Evolutionary conservation across 1,140 invertebrate genomes (phyloP).

Genomic region (Cyphomyrmex costatus): DNA sequence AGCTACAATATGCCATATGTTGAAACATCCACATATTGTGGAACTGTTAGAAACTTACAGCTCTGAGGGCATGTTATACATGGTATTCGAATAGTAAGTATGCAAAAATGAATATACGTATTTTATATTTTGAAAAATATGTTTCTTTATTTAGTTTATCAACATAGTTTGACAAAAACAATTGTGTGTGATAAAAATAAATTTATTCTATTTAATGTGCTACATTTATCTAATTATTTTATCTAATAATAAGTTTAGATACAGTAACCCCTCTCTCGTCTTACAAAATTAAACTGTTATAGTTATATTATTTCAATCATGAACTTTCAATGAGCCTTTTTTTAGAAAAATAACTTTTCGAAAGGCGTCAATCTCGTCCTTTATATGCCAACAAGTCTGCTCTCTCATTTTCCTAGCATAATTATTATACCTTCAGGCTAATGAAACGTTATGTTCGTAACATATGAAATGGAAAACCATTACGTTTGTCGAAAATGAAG

Average conservation of each 20-base stretch:
- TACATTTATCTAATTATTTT: background rate
- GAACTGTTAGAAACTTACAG: slow-evolving; percentile 99
- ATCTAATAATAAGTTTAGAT: background rate
- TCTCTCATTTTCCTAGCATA: slow-evolving; percentile 9
- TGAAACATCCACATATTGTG: slow-evolving; percentile 99
- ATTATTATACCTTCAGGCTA: slow-evolving; percentile 35
- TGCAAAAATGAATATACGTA: slow-evolving; percentile 40
- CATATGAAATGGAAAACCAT: background rate
- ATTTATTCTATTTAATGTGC: background rate
- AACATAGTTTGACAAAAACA: background rate
- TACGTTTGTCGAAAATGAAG: slow-evolving; percentile 35
- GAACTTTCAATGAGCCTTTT: slow-evolving; percentile 25
- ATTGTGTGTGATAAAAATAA: background rate
- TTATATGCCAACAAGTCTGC: slow-evolving; percentile 40
- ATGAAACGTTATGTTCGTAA: background rate
- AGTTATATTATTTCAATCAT: slow-evolving; percentile 27
- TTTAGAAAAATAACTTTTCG: slow-evolving; percentile 36
- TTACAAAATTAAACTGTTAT: slow-evolving; percentile 21
- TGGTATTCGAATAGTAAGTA: slow-evolving; percentile 99
- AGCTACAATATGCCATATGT: slow-evolving; percentile 99
- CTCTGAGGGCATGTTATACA: slow-evolving; percentile 99
- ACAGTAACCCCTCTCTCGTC: background rate
- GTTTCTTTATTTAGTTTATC: background rate
- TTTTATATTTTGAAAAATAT: background rate
- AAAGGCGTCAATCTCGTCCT: slow-evolving; percentile 42